Evolutionary conservation across 2,888 invertebrate species (phyloP).

Genomic region (Yponomeuta plumbellus): DNA sequence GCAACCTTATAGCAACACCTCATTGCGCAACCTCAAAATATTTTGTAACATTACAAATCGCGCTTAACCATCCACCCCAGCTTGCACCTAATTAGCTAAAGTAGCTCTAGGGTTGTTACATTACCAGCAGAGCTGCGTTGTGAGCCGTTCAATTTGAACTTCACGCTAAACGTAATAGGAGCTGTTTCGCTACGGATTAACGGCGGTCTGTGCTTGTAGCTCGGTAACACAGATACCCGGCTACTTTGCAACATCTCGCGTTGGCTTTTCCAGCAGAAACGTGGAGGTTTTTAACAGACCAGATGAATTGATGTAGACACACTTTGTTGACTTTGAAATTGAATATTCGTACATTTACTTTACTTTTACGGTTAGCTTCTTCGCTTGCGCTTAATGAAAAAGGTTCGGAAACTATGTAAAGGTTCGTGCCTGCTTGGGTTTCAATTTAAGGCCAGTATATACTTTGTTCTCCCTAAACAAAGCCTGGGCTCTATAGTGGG

Average conservation of each 20-base stretch:
- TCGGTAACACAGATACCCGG: neutral
- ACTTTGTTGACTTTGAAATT: conserved; percentile 12
- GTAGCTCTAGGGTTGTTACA: conserved; percentile 16
- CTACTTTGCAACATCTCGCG: conserved; percentile 2
- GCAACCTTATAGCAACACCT: neutral
- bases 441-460: neutral
- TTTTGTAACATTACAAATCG: conserved; percentile 8
- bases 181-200: neutral
- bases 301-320: conserved; percentile 7
- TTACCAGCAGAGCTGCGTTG: conserved; percentile 7
- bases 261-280: conserved; percentile 4
- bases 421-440: neutral
- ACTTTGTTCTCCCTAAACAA: neutral
- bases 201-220: neutral
- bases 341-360: conserved; percentile 8
- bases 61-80: conserved; percentile 9
- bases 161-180: neutral
- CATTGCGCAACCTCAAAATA: neutral
- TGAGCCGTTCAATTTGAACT: neutral
- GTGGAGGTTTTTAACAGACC: conserved; percentile 9
- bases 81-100: conserved; percentile 21
- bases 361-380: neutral
- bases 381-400: neutral
- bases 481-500: too few relatives aligned
- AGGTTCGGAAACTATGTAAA: neutral